Conservation (phyloP, 2,113 vertebrate genomes). For the Epinephelus moara region DNA sequence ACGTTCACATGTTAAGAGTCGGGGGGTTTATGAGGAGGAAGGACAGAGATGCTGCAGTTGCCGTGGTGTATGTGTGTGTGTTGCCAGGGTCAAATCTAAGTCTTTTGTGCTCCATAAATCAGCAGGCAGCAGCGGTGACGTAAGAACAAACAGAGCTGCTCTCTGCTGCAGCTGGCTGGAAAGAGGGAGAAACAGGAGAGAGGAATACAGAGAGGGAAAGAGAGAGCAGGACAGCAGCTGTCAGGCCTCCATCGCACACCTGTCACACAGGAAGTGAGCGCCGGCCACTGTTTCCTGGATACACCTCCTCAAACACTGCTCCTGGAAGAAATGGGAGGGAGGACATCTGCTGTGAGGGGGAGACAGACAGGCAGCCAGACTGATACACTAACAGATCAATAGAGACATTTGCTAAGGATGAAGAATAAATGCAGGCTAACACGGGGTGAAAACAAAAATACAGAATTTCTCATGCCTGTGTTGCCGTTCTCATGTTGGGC, state of each 20-base stretch:
- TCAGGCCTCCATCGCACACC: slow-evolving; percentile 84
- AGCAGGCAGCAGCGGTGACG: slow-evolving; percentile 78
- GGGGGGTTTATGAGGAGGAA: slow-evolving; percentile 36
- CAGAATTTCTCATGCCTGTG: slow-evolving; percentile 36
- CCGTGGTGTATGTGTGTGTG: slow-evolving; percentile 45
- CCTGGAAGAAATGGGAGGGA: slow-evolving; percentile 68
- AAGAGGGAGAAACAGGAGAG: slow-evolving; percentile 68
- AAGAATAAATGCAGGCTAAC: slow-evolving; percentile 39
- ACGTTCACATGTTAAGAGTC: neutral
- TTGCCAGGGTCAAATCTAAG: slow-evolving; percentile 79
- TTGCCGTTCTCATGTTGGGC: slow-evolving; percentile 30
- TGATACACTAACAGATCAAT: slow-evolving; percentile 49
- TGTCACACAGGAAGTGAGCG: slow-evolving; percentile 87
- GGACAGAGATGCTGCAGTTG: slow-evolving; percentile 61
- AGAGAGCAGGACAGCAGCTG: slow-evolving; percentile 84
- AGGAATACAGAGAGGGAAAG: slow-evolving; percentile 64
- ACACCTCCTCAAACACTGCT: slow-evolving; percentile 84
- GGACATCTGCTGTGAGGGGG: slow-evolving; percentile 69
- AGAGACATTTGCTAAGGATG: slow-evolving; percentile 32
- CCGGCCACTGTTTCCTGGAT: slow-evolving; percentile 86
- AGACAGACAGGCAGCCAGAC: slow-evolving; percentile 31
- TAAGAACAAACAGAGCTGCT: slow-evolving; percentile 82
- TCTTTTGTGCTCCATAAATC: slow-evolving; percentile 85
- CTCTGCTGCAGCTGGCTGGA: slow-evolving; percentile 83
- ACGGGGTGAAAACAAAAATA: slow-evolving; percentile 6